A percentile compares a stretch with the other conserved stretches of the same genome.
Evolutionary conservation across 2,797 vertebrate species (phyloP).

Genomic region (Crocodylus rhombifer): DNA sequence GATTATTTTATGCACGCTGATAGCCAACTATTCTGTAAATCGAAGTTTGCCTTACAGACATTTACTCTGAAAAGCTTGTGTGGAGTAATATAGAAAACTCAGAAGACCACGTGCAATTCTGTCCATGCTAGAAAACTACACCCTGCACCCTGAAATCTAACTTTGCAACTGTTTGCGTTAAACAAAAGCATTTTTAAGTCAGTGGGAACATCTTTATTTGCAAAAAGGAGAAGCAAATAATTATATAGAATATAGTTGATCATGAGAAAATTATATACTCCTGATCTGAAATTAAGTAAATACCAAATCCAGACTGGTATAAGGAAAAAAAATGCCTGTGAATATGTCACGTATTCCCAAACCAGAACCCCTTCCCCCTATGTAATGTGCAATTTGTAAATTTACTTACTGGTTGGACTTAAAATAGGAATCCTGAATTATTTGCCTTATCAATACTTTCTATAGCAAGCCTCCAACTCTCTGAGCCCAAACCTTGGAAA

Average conservation of each 20-base stretch:
- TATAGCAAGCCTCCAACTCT: slow-evolving; percentile 10
- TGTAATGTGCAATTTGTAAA: not conserved
- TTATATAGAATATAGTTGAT: not conserved
- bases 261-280: not conserved
- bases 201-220: not conserved
- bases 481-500: not conserved
- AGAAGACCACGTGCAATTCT: too few relatives aligned
- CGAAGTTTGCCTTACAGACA: too few relatives aligned
- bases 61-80: too few relatives aligned
- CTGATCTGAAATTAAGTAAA: not conserved
- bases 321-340: not conserved
- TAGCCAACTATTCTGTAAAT: too few relatives aligned
- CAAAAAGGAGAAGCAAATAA: not conserved
- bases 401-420: not conserved
- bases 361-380: not conserved
- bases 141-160: too few relatives aligned
- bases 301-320: not conserved
- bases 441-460: slow-evolving; percentile 33
- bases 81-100: too few relatives aligned
- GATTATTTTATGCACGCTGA: too few relatives aligned
- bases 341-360: not conserved
- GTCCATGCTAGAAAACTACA: too few relatives aligned
- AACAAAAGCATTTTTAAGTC: not conserved
- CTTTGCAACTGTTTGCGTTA: too few relatives aligned
- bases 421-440: not conserved